phyloP scores from a whole-genome alignment of 30 jellyfish, hydroid and myxozoan species.

The Chironex yamaguchii region DNA sequence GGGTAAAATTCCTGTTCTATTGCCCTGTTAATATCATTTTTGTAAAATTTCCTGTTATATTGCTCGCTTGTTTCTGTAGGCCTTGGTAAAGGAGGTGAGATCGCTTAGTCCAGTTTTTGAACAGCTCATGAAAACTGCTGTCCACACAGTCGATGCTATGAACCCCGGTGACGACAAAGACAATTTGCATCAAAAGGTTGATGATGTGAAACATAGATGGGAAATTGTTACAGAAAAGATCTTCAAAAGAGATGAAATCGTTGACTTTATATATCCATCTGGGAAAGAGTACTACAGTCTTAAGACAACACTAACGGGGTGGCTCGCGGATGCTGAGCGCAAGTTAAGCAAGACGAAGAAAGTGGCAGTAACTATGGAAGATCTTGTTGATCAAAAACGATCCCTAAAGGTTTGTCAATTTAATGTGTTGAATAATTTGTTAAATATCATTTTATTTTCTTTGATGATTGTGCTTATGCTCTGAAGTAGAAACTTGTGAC shows the following conservation, averaged over 20 bases:
- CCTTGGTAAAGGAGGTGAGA: slow-evolving; percentile 52
- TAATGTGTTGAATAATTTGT: no score
- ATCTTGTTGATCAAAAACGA: background rate
- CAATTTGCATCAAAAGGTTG: slow-evolving; percentile 32
- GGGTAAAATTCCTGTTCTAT: no score
- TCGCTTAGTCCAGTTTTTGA: slow-evolving; percentile 79
- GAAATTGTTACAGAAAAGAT: slow-evolving; percentile 55
- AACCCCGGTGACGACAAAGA: slow-evolving; percentile 60
- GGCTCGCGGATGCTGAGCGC: slow-evolving; percentile 72
- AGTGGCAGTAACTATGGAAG: slow-evolving; percentile 74
- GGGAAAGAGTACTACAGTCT: slow-evolving; percentile 58
- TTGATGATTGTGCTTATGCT: no score
- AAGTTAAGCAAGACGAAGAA: slow-evolving; percentile 51
- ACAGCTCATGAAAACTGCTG: slow-evolving; percentile 68
- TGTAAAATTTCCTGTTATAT: no score
- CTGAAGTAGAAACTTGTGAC: no score
- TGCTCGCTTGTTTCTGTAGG: slow-evolving; percentile 47
- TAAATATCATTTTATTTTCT: no score
- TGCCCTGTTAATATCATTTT: no score
- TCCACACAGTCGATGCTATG: slow-evolving; percentile 35
- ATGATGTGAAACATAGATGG: slow-evolving; percentile 74
- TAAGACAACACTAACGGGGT: slow-evolving; percentile 26
- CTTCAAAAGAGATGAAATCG: slow-evolving; percentile 47
- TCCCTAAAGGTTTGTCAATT: background rate
- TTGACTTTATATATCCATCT: slow-evolving; percentile 74